Evolutionary conservation across 2,113 vertebrate genomes (phyloP).

Genomic region (Dromaius novaehollandiae): DNA sequence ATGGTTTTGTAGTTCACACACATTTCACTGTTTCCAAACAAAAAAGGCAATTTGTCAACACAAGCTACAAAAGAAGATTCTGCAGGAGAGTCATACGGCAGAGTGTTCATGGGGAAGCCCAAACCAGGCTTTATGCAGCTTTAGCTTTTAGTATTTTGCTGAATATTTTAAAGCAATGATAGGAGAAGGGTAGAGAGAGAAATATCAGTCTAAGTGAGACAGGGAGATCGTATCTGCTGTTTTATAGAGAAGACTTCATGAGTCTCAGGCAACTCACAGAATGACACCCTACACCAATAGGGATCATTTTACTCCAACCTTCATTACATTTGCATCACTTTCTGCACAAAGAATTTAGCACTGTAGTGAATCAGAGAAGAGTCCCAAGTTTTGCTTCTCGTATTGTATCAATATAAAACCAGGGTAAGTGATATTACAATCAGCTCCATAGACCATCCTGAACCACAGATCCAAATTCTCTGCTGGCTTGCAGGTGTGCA

Average conservation of each 20-base stretch:
- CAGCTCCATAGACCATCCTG: background rate
- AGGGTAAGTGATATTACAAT: background rate
- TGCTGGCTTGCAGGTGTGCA: background rate
- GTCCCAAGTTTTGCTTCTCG: background rate
- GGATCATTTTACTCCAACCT: background rate
- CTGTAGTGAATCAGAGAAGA: background rate
- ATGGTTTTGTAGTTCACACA: conserved; percentile 13
- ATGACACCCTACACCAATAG: background rate
- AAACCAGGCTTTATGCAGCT: background rate
- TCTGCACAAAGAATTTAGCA: background rate
- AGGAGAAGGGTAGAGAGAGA: background rate
- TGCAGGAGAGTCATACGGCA: background rate
- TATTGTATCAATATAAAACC: background rate
- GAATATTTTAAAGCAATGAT: background rate
- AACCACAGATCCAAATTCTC: background rate
- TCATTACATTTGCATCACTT: background rate
- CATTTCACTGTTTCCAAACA: background rate
- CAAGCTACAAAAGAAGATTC: background rate
- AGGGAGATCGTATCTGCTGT: background rate
- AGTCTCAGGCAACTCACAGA: background rate
- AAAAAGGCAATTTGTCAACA: background rate
- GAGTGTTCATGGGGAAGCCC: background rate
- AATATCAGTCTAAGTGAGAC: background rate
- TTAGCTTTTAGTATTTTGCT: background rate
- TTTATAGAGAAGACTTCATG: background rate